phyloP scores from a whole-genome alignment of 2,113 vertebrate genomes.

The Platysteira castanea region DNA sequence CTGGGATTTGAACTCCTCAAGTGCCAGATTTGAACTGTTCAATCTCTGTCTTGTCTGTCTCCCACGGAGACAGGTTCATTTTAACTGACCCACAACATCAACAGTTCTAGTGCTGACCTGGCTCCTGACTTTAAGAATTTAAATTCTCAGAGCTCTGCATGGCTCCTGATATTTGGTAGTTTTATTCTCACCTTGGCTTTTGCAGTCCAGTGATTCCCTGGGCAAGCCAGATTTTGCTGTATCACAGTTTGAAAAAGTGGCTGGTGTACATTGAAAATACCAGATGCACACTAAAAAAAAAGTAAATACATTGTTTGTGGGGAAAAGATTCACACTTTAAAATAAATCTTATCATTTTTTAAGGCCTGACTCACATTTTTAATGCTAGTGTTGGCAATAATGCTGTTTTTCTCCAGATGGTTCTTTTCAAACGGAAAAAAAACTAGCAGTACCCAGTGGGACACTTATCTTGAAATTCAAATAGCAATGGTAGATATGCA shows the following conservation, averaged over 20 bases:
- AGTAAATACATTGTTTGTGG: constrained; percentile 18
- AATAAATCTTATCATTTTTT: neutral
- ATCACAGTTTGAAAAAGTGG: neutral
- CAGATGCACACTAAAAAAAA: neutral
- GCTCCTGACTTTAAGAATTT: neutral
- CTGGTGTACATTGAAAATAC: neutral
- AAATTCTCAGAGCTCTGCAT: neutral
- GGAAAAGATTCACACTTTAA: neutral
- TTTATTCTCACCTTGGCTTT: neutral
- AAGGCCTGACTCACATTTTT: constrained; percentile 14
- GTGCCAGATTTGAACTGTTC: neutral
- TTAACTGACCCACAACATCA: neutral
- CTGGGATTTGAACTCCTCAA: neutral
- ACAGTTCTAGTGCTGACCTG: neutral
- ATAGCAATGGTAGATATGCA: neutral
- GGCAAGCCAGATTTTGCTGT: neutral
- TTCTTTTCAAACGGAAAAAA: constrained; percentile 3
- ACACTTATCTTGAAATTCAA: constrained; percentile 19
- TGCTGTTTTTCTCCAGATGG: constrained; percentile 43
- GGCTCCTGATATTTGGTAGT: neutral
- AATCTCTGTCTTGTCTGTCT: neutral
- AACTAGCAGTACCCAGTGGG: neutral
- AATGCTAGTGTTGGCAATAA: constrained; percentile 36
- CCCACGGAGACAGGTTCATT: neutral
- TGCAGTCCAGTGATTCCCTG: neutral